Conservation (phyloP, 2,797 vertebrate genomes). For the Hafferia zeledoni region DNA sequence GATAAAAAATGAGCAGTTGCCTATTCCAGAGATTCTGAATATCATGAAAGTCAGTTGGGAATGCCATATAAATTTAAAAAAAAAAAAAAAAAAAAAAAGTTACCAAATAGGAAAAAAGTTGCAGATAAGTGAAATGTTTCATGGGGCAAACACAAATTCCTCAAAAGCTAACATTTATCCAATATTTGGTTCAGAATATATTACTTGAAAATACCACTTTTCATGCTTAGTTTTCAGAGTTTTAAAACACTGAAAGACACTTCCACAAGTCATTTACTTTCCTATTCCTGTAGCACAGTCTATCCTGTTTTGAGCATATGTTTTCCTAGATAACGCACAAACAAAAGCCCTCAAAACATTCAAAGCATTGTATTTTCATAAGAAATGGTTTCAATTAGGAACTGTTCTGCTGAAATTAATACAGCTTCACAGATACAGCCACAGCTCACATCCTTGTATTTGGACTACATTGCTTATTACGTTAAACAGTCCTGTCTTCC, state of each 20-base stretch:
- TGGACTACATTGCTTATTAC: not conserved
- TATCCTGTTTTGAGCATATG: not conserved
- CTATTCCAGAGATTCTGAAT: not conserved
- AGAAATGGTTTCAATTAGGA: not conserved
- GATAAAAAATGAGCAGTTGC: not conserved
- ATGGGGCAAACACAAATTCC: not conserved
- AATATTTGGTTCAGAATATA: not conserved
- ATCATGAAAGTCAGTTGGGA: not conserved
- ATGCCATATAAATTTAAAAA: not conserved
- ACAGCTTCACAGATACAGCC: not conserved
- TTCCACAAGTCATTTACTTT: not conserved
- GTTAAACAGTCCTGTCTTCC: not conserved
- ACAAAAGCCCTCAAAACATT: not conserved
- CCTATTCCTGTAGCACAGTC: not conserved
- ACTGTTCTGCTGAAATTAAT: not conserved
- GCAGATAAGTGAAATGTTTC: not conserved
- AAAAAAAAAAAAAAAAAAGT: not conserved
- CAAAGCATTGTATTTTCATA: not conserved
- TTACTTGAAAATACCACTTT: not conserved
- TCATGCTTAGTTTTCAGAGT: not conserved
- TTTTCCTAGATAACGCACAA: not conserved
- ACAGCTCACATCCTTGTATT: not conserved
- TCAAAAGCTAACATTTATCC: not conserved
- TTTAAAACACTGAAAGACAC: not conserved
- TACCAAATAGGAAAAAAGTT: not conserved